Evolutionary conservation across 1,140 invertebrate genomes (phyloP).

Genomic region (Diachasmimorpha longicaudata): DNA sequence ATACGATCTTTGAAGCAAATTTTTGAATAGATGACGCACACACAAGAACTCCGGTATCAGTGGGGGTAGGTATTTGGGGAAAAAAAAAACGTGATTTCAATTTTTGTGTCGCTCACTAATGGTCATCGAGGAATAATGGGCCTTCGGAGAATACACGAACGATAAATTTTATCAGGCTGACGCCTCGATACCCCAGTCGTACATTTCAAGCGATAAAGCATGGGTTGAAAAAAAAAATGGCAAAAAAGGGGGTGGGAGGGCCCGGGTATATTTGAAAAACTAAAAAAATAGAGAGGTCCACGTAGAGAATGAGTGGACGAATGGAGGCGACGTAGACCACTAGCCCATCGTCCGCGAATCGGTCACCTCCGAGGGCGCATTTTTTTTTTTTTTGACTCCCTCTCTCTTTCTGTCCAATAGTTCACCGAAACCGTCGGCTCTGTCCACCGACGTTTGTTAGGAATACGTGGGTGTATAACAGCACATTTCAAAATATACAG

Average conservation of each 20-base stretch:
- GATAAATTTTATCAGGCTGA: slow-evolving; percentile 33
- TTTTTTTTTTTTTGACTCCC: no score
- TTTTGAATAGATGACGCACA: not conserved
- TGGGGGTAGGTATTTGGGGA: not conserved
- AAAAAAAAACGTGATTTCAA: slow-evolving; percentile 26
- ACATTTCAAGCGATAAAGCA: slow-evolving; percentile 35
- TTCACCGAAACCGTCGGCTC: slow-evolving; percentile 28
- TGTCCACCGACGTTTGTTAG: slow-evolving; percentile 5
- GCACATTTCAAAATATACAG: not conserved
- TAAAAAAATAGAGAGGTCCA: not conserved
- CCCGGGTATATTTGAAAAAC: not conserved
- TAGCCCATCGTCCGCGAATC: slow-evolving; percentile 28
- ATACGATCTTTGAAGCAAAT: not conserved
- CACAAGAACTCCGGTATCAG: not conserved
- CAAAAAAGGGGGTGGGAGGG: not conserved
- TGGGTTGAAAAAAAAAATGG: slow-evolving; percentile 27
- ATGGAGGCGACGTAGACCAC: slow-evolving; percentile 7
- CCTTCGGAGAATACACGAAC: slow-evolving; percentile 24
- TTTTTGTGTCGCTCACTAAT: slow-evolving; percentile 34
- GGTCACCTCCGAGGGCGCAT: slow-evolving; percentile 37
- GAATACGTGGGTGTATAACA: not conserved
- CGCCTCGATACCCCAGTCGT: slow-evolving; percentile 33
- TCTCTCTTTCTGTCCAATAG: slow-evolving; percentile 31
- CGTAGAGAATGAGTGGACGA: slow-evolving; percentile 18
- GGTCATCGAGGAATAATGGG: slow-evolving; percentile 33